Evolutionary conservation across 1,140 invertebrate species (phyloP).

Genomic region (Meteorus sp.): DNA sequence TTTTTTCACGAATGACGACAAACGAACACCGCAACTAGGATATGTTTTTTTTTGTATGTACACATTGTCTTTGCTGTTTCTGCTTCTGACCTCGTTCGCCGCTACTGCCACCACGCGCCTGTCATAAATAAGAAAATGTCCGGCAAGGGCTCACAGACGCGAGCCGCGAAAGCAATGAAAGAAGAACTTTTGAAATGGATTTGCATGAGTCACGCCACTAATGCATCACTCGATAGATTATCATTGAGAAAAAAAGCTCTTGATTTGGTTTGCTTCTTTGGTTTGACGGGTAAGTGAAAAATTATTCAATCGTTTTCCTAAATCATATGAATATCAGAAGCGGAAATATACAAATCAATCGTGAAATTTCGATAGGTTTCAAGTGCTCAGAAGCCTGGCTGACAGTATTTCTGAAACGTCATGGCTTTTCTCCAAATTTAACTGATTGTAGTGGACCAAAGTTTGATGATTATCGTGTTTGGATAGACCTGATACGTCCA

Average conservation of each 20-base stretch:
- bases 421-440: conserved; percentile 36
- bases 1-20: too few relatives aligned
- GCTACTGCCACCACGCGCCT: not conserved
- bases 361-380: conserved; percentile 33
- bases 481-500: conserved; percentile 41
- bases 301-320: too few relatives aligned
- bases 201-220: conserved; percentile 41
- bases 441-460: conserved; percentile 33
- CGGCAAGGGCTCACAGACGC: not conserved
- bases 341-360: too few relatives aligned
- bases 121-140: conserved; percentile 19
- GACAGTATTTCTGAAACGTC: conserved; percentile 39
- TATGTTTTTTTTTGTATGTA: too few relatives aligned
- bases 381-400: conserved; percentile 44
- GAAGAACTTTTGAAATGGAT: conserved; percentile 42
- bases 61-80: not conserved
- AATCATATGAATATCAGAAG: conserved; percentile 18
- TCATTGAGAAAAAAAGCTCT: conserved; percentile 38
- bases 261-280: conserved; percentile 30
- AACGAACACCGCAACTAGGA: too few relatives aligned
- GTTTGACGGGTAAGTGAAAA: conserved; percentile 35
- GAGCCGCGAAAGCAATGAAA: conserved; percentile 26
- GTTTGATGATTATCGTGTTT: conserved; percentile 40
- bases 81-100: not conserved
- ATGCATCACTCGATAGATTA: conserved; percentile 33